Evolutionary conservation across 37 sponge, comb jelly and placozoan genomes (phyloP).

Genomic region (Eunapius fragilis): DNA sequence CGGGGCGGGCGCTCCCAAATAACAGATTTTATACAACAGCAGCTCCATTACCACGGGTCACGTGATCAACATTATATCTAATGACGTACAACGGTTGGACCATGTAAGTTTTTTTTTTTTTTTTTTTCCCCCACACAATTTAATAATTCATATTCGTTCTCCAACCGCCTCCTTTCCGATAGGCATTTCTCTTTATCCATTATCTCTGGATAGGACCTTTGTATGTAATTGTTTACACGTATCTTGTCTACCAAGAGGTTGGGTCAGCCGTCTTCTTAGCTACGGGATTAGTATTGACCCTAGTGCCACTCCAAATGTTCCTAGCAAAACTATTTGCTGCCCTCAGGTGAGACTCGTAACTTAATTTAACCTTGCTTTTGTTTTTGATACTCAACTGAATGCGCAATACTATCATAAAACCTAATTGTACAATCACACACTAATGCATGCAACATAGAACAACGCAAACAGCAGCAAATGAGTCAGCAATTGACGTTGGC

Average conservation of each 20-base stretch:
- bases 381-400: too few relatives aligned
- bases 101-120: constrained; percentile 24
- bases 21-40: background rate
- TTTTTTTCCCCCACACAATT: too few relatives aligned
- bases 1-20: background rate
- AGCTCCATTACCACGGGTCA: constrained; percentile 51
- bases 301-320: constrained; percentile 43
- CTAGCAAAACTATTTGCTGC: constrained; percentile 35
- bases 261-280: constrained; percentile 38
- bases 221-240: constrained; percentile 31
- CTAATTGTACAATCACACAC: too few relatives aligned
- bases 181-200: constrained; percentile 35
- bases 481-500: too few relatives aligned
- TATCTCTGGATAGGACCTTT: constrained; percentile 48
- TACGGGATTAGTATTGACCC: constrained; percentile 27
- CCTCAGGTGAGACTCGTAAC: constrained; percentile 36
- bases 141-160: background rate
- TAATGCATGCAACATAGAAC: too few relatives aligned
- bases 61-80: constrained; percentile 73
- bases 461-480: too few relatives aligned
- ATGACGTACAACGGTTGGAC: constrained; percentile 84
- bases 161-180: background rate
- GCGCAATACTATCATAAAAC: too few relatives aligned
- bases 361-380: too few relatives aligned
- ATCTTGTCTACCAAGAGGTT: constrained; percentile 51